Evolutionary conservation across 2,888 invertebrate species (phyloP).

Genomic region (Doris montereyensis): DNA sequence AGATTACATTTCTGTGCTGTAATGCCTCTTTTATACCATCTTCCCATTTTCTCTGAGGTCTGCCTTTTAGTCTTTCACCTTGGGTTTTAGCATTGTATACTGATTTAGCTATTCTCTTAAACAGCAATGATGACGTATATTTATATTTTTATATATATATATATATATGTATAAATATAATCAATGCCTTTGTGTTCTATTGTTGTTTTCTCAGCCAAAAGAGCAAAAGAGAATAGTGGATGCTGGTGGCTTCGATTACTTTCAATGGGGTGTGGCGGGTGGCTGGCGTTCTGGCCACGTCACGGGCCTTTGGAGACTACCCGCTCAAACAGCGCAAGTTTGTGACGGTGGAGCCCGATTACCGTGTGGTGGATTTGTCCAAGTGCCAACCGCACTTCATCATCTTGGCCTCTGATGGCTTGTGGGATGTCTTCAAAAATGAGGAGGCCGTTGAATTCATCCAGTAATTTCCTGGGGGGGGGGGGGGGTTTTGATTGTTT

Average conservation of each 20-base stretch:
- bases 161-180: too few relatives aligned
- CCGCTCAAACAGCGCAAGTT: constrained; percentile 93
- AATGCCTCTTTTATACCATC: too few relatives aligned
- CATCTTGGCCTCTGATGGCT: constrained; percentile 93
- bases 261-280: constrained; percentile 98
- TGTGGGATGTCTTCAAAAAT: constrained; percentile 96
- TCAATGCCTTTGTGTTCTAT: too few relatives aligned
- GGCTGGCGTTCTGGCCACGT: constrained; percentile 94
- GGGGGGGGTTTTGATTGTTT: too few relatives aligned
- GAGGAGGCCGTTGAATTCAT: constrained; percentile 94
- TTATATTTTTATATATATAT: too few relatives aligned
- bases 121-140: too few relatives aligned
- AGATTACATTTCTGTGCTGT: too few relatives aligned
- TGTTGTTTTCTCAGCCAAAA: constrained; percentile 81
- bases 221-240: constrained; percentile 93
- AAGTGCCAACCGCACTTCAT: constrained; percentile 90
- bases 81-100: too few relatives aligned
- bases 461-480: too few relatives aligned
- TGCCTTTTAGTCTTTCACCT: too few relatives aligned
- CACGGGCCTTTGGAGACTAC: constrained; percentile 92
- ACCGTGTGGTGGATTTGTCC: constrained; percentile 89
- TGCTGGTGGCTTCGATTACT: constrained; percentile 94
- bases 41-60: too few relatives aligned
- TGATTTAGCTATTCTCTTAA: too few relatives aligned
- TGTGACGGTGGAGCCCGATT: constrained; percentile 96